Evolutionary conservation across 2,797 vertebrate genomes (phyloP).

Genomic region (Tenualosa thibaudeaui): DNA sequence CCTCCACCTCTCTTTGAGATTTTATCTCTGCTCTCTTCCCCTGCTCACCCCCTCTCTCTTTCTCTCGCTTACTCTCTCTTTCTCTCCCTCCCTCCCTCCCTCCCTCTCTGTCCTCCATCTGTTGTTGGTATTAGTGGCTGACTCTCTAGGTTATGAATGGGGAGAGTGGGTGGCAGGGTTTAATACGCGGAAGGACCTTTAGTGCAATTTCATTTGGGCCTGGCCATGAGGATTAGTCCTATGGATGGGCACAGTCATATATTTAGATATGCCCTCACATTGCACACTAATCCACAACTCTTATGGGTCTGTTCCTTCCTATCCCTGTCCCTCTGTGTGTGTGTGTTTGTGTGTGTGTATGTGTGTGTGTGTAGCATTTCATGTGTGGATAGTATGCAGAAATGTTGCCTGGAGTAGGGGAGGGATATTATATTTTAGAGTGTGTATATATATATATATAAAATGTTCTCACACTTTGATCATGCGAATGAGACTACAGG

Average conservation of each 20-base stretch:
- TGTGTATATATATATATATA: background rate
- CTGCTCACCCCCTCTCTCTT: background rate
- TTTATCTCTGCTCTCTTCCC: background rate
- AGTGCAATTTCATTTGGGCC: conserved; percentile 18
- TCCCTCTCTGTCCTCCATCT: background rate
- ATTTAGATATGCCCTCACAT: conserved; percentile 22
- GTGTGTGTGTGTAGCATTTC: conserved; percentile 3
- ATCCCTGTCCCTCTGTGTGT: background rate
- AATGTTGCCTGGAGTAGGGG: background rate
- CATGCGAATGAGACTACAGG: background rate
- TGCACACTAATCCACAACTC: conserved; percentile 12
- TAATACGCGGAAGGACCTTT: background rate
- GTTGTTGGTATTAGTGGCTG: background rate
- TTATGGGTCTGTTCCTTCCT: background rate
- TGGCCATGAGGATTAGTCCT: background rate
- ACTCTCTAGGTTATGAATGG: conserved; percentile 9
- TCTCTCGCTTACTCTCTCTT: background rate
- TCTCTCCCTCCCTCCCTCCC: background rate
- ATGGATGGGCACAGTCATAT: conserved; percentile 19
- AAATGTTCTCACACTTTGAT: background rate
- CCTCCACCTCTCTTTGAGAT: background rate
- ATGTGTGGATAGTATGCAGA: background rate
- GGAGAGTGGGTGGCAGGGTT: background rate
- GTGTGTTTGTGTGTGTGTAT: conserved; percentile 6
- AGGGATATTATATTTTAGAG: background rate